Evolutionary conservation across 1,140 invertebrate species (phyloP).

Genomic region (Eupristina koningsbergeri): DNA sequence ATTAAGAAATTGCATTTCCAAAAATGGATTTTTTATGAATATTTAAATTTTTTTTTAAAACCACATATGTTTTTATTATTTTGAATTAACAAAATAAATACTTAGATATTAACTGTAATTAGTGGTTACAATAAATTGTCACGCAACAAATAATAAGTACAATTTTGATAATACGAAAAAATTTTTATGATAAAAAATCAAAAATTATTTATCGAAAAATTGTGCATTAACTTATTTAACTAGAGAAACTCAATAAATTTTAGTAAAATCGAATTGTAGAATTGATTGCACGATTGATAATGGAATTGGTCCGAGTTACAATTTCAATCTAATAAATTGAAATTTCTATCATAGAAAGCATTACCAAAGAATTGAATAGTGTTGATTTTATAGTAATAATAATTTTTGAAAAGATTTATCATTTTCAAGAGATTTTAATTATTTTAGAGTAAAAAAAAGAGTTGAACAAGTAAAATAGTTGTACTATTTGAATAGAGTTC

Average conservation of each 20-base stretch:
- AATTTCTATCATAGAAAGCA: neutral
- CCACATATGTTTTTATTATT: too few relatives aligned
- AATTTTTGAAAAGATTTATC: neutral
- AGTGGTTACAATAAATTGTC: too few relatives aligned
- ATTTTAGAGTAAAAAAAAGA: neutral
- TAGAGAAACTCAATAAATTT: neutral
- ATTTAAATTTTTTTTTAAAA: too few relatives aligned
- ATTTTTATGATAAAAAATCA: too few relatives aligned
- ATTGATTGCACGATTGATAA: neutral
- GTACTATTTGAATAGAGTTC: too few relatives aligned
- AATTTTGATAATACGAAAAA: too few relatives aligned
- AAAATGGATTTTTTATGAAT: too few relatives aligned
- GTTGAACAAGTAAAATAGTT: neutral
- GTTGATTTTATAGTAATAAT: neutral
- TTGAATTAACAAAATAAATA: too few relatives aligned
- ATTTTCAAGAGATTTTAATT: neutral
- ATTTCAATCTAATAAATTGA: constrained; percentile 26
- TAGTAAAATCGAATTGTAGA: neutral
- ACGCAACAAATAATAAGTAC: too few relatives aligned
- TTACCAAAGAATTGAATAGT: neutral
- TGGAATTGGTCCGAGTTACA: constrained; percentile 15
- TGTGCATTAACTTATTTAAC: neutral
- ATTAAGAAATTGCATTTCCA: too few relatives aligned
- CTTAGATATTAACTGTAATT: too few relatives aligned
- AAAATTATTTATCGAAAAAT: too few relatives aligned